phyloP scores from a whole-genome alignment of 2,113 vertebrate species.

The Tetrax tetrax region DNA sequence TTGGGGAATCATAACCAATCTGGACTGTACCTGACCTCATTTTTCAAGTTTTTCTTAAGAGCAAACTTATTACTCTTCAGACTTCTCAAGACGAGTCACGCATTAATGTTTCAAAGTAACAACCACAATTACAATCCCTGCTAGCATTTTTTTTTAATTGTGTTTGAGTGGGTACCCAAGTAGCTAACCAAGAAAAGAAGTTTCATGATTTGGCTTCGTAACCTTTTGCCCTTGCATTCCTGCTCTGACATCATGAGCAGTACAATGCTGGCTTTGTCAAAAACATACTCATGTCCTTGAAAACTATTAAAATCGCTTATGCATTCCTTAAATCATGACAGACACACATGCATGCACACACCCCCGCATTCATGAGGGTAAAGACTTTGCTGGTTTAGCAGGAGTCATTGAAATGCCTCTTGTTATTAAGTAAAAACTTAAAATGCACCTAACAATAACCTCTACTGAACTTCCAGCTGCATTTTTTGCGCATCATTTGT shows the following conservation, averaged over 20 bases:
- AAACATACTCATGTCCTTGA: background rate
- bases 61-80: slow-evolving; percentile 9
- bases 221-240: background rate
- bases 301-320: background rate
- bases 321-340: background rate
- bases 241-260: background rate
- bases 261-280: background rate
- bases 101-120: slow-evolving; percentile 28
- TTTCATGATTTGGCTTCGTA: background rate
- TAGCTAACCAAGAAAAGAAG: background rate
- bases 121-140: background rate
- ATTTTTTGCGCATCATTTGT: background rate
- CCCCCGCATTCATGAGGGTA: background rate
- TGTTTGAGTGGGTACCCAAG: background rate
- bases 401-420: background rate
- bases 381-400: background rate
- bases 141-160: background rate
- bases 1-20: background rate
- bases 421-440: slow-evolving; percentile 3
- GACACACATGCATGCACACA: background rate
- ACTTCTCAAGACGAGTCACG: background rate
- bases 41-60: slow-evolving; percentile 37
- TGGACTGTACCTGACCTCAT: slow-evolving; percentile 8
- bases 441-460: background rate
- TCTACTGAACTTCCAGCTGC: background rate